These are phyloP conservation scores for Leptinotarsa undecemlineata DNA, from an alignment of 1,140 invertebrate species.

Conservation along the genomic window DNA sequence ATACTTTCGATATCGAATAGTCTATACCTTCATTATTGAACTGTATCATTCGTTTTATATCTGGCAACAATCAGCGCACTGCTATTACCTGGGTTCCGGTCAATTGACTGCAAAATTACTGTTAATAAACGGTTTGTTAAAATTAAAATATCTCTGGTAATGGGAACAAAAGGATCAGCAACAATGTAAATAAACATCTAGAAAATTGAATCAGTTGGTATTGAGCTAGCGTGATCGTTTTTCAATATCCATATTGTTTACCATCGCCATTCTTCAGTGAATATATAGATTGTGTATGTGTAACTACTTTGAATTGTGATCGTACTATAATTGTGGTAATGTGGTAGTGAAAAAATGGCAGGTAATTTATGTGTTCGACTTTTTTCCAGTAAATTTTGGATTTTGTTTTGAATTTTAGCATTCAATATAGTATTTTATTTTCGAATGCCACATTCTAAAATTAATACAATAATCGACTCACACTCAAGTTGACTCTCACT, in stretches of 20 bases:
- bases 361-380: no score
- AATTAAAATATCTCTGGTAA: constrained; percentile 9
- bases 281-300: constrained; percentile 20
- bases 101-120: constrained; percentile 15
- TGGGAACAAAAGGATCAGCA: constrained; percentile 1
- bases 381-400: no score
- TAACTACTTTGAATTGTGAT: not conserved
- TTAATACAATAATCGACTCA: no score
- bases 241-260: constrained; percentile 16
- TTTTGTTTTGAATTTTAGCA: no score
- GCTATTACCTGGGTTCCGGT: not conserved
- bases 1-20: not conserved
- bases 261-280: constrained; percentile 17
- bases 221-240: constrained; percentile 16
- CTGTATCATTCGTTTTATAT: not conserved
- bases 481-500: no score
- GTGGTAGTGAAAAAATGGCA: not conserved
- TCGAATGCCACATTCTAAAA: no score
- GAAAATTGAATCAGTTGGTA: constrained; percentile 13
- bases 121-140: constrained; percentile 17
- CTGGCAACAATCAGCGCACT: not conserved
- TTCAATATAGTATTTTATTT: no score
- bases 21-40: not conserved
- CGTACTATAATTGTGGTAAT: not conserved
- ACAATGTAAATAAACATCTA: constrained; percentile 6